phyloP scores from a whole-genome alignment of 2,888 invertebrate genomes.

The Drosophila austrosaltans region DNA sequence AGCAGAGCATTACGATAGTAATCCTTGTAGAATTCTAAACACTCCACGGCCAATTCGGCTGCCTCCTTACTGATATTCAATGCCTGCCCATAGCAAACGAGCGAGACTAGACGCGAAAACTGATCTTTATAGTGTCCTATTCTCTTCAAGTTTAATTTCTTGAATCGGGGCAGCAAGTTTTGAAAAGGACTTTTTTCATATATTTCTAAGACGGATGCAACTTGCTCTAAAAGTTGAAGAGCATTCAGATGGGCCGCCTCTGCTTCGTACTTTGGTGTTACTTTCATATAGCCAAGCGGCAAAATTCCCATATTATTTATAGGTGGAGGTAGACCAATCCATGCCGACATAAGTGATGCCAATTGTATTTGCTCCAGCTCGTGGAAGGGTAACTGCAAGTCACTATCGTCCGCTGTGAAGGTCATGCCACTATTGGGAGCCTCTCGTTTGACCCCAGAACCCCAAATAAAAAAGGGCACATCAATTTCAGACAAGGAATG shows the following conservation, averaged over 20 bases:
- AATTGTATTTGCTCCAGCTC: constrained; percentile 96
- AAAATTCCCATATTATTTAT: constrained; percentile 87
- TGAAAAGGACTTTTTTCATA: constrained; percentile 70
- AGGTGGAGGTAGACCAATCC: constrained; percentile 94
- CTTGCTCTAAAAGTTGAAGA: constrained; percentile 89
- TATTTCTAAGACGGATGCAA: constrained; percentile 54
- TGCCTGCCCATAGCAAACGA: constrained; percentile 44
- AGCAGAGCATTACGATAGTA: constrained; percentile 91
- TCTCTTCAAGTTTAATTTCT: constrained; percentile 42
- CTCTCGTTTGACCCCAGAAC: constrained; percentile 88
- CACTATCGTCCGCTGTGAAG: constrained; percentile 33
- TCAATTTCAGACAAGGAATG: constrained; percentile 91
- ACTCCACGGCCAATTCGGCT: constrained; percentile 87
- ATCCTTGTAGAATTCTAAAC: constrained; percentile 91
- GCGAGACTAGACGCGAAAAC: constrained; percentile 24
- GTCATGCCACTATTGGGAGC: constrained; percentile 15
- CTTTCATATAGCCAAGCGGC: constrained; percentile 71
- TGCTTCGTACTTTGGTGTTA: constrained; percentile 82
- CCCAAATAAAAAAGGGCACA: constrained; percentile 97
- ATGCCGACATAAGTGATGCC: constrained; percentile 93
- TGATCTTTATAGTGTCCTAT: constrained; percentile 42
- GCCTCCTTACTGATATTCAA: constrained; percentile 85
- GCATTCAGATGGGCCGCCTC: constrained; percentile 90
- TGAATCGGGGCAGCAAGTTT: constrained; percentile 54
- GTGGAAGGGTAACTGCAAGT: constrained; percentile 81